A percentile compares a stretch with the other conserved stretches of the same genome.
phyloP scores from a whole-genome alignment of 1,140 invertebrate species.

The Cotesia glomerata region DNA sequence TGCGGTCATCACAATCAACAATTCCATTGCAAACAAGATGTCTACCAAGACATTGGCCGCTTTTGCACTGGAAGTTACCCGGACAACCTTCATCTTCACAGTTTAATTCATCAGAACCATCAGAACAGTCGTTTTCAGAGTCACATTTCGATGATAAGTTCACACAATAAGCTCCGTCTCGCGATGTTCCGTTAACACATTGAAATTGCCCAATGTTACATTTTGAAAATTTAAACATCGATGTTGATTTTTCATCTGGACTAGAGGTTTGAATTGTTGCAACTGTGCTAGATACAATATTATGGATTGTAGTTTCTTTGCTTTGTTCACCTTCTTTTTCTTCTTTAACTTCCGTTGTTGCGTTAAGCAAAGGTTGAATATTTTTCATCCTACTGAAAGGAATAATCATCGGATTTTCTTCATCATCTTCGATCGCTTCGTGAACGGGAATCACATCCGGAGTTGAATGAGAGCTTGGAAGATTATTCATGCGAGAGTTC shows the following conservation, averaged over 20 bases:
- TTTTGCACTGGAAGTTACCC: slow-evolving; percentile 71
- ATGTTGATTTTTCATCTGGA: not conserved
- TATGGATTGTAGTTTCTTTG: not conserved
- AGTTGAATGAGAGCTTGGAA: slow-evolving; percentile 29
- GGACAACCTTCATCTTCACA: slow-evolving; percentile 67
- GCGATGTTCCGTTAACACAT: slow-evolving; percentile 68
- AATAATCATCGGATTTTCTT: slow-evolving; percentile 9
- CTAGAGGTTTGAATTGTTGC: not conserved
- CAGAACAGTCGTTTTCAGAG: slow-evolving; percentile 69
- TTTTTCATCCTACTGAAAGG: not conserved
- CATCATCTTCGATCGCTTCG: slow-evolving; percentile 48
- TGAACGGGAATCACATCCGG: slow-evolving; percentile 56
- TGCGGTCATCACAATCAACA: slow-evolving; percentile 72
- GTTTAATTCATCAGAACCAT: slow-evolving; percentile 70
- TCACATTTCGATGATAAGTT: slow-evolving; percentile 66
- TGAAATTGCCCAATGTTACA: slow-evolving; percentile 69
- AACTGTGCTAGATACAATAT: not conserved
- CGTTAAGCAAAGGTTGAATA: not conserved
- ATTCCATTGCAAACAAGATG: slow-evolving; percentile 78
- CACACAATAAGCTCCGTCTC: slow-evolving; percentile 68
- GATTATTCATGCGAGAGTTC: not conserved
- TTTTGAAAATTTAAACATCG: slow-evolving; percentile 58
- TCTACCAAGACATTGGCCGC: slow-evolving; percentile 74
- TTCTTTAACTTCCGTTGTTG: not conserved
- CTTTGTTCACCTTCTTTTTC: not conserved